Percentiles rank a stretch among this genome's conserved stretches.
Evolutionary conservation across 2,888 invertebrate species (phyloP).

Genomic region (Pocota personata): DNA sequence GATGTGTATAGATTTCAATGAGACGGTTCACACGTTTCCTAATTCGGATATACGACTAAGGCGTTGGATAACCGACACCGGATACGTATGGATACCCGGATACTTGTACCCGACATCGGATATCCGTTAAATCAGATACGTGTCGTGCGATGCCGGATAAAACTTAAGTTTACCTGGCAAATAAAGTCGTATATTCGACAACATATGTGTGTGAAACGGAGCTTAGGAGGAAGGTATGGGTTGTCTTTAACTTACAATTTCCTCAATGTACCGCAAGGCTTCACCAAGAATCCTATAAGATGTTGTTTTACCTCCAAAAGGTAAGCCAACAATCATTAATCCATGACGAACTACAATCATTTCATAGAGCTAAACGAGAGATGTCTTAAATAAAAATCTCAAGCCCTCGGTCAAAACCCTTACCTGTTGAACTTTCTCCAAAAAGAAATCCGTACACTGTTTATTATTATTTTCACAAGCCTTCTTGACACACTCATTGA

Average conservation of each 20-base stretch:
- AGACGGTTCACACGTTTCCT: too few species aligned
- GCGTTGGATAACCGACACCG: too few species aligned
- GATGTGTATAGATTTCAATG: too few species aligned
- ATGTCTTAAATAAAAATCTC: background rate
- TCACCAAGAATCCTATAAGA: slow-evolving; percentile 92
- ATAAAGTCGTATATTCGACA: too few species aligned
- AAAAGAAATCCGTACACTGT: slow-evolving; percentile 92
- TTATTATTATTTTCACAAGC: slow-evolving; percentile 89
- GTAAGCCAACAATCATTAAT: slow-evolving; percentile 95
- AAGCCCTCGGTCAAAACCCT: background rate
- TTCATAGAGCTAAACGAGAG: slow-evolving; percentile 89
- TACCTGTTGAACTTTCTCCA: slow-evolving; percentile 90
- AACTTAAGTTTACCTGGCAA: too few species aligned
- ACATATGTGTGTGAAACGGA: too few species aligned
- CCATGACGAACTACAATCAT: slow-evolving; percentile 98
- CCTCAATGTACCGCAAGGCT: slow-evolving; percentile 90
- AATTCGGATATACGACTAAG: too few species aligned
- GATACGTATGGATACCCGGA: too few species aligned
- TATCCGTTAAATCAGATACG: too few species aligned
- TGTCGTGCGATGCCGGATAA: too few species aligned
- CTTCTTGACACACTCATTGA: slow-evolving; percentile 86
- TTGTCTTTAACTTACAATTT: slow-evolving; percentile 79
- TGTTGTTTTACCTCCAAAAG: slow-evolving; percentile 96
- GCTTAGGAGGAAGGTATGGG: too few species aligned
- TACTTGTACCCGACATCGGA: too few species aligned